phyloP scores from a whole-genome alignment of 2,888 invertebrate genomes.

The Drosophila kuntzei region DNA sequence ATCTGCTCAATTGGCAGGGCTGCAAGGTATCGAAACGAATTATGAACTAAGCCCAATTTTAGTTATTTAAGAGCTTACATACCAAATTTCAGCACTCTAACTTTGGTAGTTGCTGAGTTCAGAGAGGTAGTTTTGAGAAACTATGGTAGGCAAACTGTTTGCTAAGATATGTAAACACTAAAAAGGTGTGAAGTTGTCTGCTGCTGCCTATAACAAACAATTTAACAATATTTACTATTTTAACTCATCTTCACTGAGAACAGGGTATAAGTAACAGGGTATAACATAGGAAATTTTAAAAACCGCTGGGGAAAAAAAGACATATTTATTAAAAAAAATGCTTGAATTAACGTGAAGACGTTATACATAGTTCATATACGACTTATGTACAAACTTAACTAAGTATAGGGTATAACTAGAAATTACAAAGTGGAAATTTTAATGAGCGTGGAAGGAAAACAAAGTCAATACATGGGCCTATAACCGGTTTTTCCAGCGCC shows the following conservation, averaged over 20 bases:
- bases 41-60: background rate
- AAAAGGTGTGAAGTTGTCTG: slow-evolving; percentile 3
- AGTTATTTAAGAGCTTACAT: background rate
- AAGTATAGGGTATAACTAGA: slow-evolving; percentile 13
- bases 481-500: slow-evolving; percentile 52
- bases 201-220: background rate
- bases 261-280: background rate
- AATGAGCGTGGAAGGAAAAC: slow-evolving; percentile 5
- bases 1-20: background rate
- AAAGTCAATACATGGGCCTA: slow-evolving; percentile 8
- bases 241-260: background rate
- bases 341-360: background rate
- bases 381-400: background rate
- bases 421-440: slow-evolving; percentile 12
- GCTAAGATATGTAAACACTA: background rate
- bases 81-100: slow-evolving; percentile 6
- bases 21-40: background rate
- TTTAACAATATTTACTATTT: slow-evolving; percentile 4
- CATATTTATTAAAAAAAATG: background rate
- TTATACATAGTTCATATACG: background rate
- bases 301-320: background rate
- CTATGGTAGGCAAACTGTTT: background rate
- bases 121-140: background rate
- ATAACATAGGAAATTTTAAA: background rate
- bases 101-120: slow-evolving; percentile 7